A percentile compares a stretch with the other conserved stretches of the same genome.
Conservation (phyloP, 2,797 vertebrate genomes). For the Rhodeus uyekii region DNA sequence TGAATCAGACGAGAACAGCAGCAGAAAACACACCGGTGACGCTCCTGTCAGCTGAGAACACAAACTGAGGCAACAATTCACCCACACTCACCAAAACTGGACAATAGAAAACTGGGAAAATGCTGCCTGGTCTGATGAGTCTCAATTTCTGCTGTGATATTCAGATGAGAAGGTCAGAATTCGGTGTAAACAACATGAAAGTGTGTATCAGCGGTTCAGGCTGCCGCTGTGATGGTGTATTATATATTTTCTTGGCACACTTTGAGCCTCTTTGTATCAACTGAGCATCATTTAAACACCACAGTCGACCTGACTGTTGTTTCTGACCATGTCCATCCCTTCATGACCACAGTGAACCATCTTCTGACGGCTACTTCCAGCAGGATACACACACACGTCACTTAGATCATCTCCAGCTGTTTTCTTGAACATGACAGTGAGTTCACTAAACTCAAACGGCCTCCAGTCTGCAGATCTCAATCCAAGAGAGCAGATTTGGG, state of each 20-base stretch:
- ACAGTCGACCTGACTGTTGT: not conserved
- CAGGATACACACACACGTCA: constrained; percentile 33
- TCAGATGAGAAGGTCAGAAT: constrained; percentile 48
- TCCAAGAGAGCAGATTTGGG: not conserved
- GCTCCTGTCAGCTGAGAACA: not conserved
- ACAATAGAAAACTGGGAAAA: not conserved
- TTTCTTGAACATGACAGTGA: not conserved
- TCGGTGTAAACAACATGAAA: constrained; percentile 54
- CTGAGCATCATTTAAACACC: not conserved
- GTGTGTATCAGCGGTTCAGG: not conserved
- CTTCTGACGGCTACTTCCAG: constrained; percentile 54
- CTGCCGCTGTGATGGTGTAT: not conserved
- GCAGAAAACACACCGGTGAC: not conserved
- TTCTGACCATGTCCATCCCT: not conserved
- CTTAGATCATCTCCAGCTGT: not conserved
- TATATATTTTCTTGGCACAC: not conserved
- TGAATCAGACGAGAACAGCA: not conserved
- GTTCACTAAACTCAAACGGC: not conserved
- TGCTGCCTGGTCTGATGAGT: not conserved
- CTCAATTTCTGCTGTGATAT: constrained; percentile 34
- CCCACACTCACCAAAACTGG: not conserved
- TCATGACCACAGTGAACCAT: not conserved
- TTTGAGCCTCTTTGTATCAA: not conserved
- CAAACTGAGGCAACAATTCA: not conserved
- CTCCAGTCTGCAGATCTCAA: not conserved